Base-by-base conservation (phyloP, 2,113 vertebrate genomes). In the Sinocyclocheilus anophthalmus region DNA sequence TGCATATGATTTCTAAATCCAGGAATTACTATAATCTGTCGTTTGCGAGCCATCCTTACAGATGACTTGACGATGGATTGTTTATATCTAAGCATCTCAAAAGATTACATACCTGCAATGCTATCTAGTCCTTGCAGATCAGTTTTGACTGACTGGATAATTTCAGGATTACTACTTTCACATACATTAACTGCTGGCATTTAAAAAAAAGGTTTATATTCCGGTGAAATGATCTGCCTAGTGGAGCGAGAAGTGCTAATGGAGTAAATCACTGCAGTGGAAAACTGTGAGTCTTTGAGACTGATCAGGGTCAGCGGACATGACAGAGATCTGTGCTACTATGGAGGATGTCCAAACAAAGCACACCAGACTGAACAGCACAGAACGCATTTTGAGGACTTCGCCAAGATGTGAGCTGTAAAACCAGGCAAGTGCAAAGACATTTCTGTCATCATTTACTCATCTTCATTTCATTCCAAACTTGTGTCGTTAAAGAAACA, bases 261-360 rank as follows among this genome's bases (percentile, higher is more conserved):
- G 45, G 26, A 55, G 81, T 83, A 72, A 72, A 83, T 55, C 48
- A n/a, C 65, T 55, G 65, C 65, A 82, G 80, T 69, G 80, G 24
- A 82, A 70, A 83, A 70, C 65, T 83, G 16, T 20, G 10, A 70
- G 81, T 83, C 63, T 82, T 82, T 82, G 80, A 82, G 80, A 33
- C 80, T 70, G 39, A 69, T 82, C 63, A 50, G 63, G 80, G 63
- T 69, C 61, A 70, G 13, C 18, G 39, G 63, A 82, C 80, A 24
- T 24, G 14, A n/a, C 42, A 82, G 65, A 70, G 45, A 72, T 72
- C 65, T 50, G 65, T 55, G 65, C 26, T 82, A 22, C 24, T 30
- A 82, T 69, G 59, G 42, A 50, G 77, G 33, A 61, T n/a, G 77
- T 61, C 77, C 55, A 80, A 80, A 80, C 33, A 61, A 76, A 76